Evolutionary conservation across 2,113 vertebrate genomes (phyloP), one percentile per base, ranked within the genome.

Genomic region (Hippocampus mohnikei): DNA sequence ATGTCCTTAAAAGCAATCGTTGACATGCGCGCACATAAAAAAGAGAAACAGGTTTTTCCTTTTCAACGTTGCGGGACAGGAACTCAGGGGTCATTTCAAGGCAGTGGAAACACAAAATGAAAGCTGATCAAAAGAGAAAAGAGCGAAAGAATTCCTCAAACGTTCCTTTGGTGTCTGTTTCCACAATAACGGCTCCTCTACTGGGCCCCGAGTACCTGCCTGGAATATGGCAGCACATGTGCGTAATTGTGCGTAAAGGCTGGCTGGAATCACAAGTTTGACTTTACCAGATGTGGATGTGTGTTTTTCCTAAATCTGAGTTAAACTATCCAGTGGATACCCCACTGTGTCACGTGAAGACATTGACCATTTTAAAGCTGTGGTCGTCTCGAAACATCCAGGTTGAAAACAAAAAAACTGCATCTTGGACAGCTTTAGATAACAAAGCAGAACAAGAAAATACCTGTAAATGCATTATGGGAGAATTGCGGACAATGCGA

Each of bases 1-100:
- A 85, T 80, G 81, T 87, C 77, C 77, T 75, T 2, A 58, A 82
- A 72, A 83, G 71, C 69, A 71, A 81, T 84, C 69, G 69, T 81
- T 83, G 79, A 87, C 75, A 78, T 58, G 75, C 69, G 11, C 1
- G 21, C 1, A 4, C 21, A 53, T n/a, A 44, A n/a, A 59, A 56
- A 50, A 52, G 41, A 42, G 13, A 64, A 67, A 41, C 2, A 61
- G 71, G 81, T 84, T 87, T 79, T 85, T 78, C 37, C 37, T 64
- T 76, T 68, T 75, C 50, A 56, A 73, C 41, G 68, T 69, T 66
- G 79, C 77, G 75, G 66, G 65, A 78, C 76, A 73, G 79, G 53
- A 73, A 75, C 68, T 83, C 68, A 81, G 73, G 77, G 73, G 80
- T 70, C 72, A 69, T 78, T 86, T 59, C 58, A 79, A 81, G 69